These are phyloP conservation scores for Bubo scandiacus DNA, from an alignment of 2,113 vertebrate genomes.

Conservation along the genomic window DNA sequence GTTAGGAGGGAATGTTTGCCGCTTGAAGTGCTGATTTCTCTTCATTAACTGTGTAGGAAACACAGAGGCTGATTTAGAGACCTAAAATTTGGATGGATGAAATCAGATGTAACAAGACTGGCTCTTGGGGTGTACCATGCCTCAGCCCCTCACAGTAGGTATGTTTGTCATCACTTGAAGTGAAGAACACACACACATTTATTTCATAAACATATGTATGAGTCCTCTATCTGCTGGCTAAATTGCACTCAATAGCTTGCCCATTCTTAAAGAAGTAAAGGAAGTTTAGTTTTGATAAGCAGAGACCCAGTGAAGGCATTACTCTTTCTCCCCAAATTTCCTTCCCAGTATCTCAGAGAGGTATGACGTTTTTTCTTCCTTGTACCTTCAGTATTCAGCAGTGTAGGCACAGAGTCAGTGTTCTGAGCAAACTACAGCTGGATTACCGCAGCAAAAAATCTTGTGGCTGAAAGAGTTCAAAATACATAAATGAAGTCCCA, in stretches of 20 bases:
- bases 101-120: background rate
- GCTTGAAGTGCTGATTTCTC: background rate
- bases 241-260: background rate
- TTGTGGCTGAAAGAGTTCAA: background rate
- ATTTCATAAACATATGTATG: background rate
- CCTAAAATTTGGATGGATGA: background rate
- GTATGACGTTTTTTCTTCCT: background rate
- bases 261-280: background rate
- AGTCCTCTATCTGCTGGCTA: background rate
- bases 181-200: background rate
- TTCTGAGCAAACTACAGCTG: background rate
- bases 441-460: background rate
- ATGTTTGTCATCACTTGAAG: background rate
- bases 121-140: background rate
- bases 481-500: background rate
- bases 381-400: background rate
- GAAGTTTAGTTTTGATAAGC: background rate
- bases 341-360: background rate
- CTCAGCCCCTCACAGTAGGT: background rate
- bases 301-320: background rate
- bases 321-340: background rate
- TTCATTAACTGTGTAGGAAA: background rate
- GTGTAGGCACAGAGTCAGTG: background rate
- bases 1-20: background rate
- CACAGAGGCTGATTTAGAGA: background rate